Evolutionary conservation across 1,140 invertebrate genomes (phyloP), one percentile per base, ranked within the genome.

Genomic region (Dinothrombium tinctorium): DNA sequence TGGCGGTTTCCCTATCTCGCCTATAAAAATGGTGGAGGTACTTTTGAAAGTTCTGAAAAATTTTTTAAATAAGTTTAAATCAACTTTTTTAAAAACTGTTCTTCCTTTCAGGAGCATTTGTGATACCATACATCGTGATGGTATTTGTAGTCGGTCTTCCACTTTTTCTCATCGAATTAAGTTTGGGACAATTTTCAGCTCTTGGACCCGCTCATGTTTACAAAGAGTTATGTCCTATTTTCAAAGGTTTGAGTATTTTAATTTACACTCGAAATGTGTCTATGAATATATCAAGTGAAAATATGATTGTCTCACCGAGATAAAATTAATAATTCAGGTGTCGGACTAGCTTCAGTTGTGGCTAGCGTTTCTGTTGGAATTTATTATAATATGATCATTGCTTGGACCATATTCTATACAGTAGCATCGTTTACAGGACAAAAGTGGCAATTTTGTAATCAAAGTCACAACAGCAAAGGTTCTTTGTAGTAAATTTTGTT

Each of bases 1-100:
- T 87, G 81, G 81, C 64, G 81, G 50, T 86, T 86, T 65, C 80
- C 80, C 9, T 83, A 80, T 58, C 66, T 80, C 24, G 80, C 76
- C 55, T 80, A 80, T 63, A 77, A 76, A 59, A 80, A 81, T 63
- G 77, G 77, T 42, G 77, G 77, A 52, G 77, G 76, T 78, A 28
- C 9, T n/a, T 36, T 11, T 1, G 11, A 9, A 12, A 12, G 22
- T n/a, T 21, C 22, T 38, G 12, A 26, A 38, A 11, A n/a, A 38
- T 26, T 8, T 22, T 38, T 8, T 38, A 26, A 8, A 8, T 38
- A 22, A 8, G n/a, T 2, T 38, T 12, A 21, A 38, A 17, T 38
- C 17, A 17, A 21, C 17, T 29, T 9, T 9, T 29, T n/a, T 9
- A 29, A 29, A 29, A 14, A 29, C 9, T 9, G 14, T n/a, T 29